Evolutionary conservation across 2,113 vertebrate genomes (phyloP), one percentile per base, ranked within the genome.

Genomic region (Myxocyprinus asiaticus): DNA sequence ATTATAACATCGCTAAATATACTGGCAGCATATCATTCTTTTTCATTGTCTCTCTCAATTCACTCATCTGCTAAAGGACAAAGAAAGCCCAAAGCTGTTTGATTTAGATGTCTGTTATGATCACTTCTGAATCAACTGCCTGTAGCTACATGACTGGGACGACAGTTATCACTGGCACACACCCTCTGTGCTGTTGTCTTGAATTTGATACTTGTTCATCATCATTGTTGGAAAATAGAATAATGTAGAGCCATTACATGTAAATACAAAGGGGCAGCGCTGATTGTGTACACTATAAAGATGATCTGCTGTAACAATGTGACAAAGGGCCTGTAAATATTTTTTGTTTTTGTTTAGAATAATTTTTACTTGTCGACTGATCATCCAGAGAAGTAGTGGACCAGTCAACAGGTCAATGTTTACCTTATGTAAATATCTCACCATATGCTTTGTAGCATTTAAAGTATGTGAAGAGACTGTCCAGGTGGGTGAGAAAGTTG

Each of bases 11-110:
- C 61, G 53, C 33, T 55, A 65, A 55, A 76, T 65, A 65, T 65
- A 65, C 47, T 76, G 61, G 73, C 73, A 76, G 73, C 61, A 53
- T 76, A 63, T 76, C 61, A n/a, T n/a, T n/a, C n/a, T n/a, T n/a
- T n/a, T 53, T 76, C 64, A 47, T 76, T 76, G 73, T 65, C 61
- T 76, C 48, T 64, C 48, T 65, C 73, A 76, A 61, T 76, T 65
- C 61, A 14, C 73, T 76, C 47, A 65, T 65, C 61, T 5, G 47
- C 73, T 76, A 76, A 76, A 76, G 48, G 61, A 76, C 73, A 76
- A 76, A 65, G 61, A 53, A 74, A 42, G 44, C 72, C 59, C 45
- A 75, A 65, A 76, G 61, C 61, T 76, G 73, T 61, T 65, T 76
- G 73, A 76, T 76, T 76, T 64, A 76, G 48, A 76, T 65, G 48